Conservation (phyloP, 2,888 invertebrate genomes). For the Trachelus iudaicus region DNA sequence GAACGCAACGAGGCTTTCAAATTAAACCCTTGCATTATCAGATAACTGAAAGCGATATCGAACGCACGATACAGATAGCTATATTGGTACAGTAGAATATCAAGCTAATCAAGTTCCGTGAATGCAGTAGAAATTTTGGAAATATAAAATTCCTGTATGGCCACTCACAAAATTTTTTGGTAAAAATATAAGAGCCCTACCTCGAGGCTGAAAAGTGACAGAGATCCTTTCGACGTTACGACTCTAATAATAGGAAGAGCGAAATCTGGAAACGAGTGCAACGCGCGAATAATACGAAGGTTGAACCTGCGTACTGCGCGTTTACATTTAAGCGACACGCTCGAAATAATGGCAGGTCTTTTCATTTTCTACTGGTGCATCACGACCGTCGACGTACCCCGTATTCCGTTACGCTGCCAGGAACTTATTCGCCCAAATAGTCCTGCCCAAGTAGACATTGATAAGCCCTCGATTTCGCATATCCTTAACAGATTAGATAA, state of each 20-base stretch:
- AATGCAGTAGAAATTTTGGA: not conserved
- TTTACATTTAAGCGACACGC: not conserved
- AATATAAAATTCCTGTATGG: not conserved
- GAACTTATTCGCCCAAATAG: not conserved
- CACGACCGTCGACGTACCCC: not conserved
- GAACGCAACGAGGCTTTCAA: not conserved
- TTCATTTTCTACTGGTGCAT: not conserved
- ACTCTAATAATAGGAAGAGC: slow-evolving; percentile 38
- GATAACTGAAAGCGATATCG: not conserved
- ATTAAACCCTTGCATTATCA: not conserved
- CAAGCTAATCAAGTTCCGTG: not conserved
- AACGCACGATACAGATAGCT: not conserved
- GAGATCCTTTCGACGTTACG: slow-evolving; percentile 18
- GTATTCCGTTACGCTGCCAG: not conserved
- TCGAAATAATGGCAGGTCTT: not conserved
- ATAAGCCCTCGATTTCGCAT: not conserved
- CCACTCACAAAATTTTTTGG: not conserved
- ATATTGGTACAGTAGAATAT: not conserved
- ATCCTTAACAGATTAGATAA: not conserved
- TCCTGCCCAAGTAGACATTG: not conserved
- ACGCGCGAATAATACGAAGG: slow-evolving; percentile 29
- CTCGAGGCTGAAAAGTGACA: not conserved
- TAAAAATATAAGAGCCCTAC: not conserved
- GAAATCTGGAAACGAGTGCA: slow-evolving; percentile 37
- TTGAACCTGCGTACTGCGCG: slow-evolving; percentile 9